These are phyloP conservation scores for Trematomus bernacchii DNA, from an alignment of 2,797 vertebrate genomes.

Conservation along the genomic window DNA sequence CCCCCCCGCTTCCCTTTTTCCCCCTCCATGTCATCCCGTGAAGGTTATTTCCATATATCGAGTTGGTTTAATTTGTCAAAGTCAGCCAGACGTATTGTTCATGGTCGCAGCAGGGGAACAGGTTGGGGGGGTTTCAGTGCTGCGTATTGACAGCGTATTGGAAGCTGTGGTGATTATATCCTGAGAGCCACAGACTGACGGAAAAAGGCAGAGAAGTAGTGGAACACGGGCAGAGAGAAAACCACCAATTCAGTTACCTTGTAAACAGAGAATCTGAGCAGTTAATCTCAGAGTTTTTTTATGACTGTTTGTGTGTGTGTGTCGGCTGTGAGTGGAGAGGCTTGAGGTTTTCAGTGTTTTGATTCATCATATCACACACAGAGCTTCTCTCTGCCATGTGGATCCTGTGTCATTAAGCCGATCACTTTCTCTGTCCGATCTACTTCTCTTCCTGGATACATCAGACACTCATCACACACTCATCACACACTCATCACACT, in stretches of 20 bases:
- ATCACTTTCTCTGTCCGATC: slow-evolving; percentile 49
- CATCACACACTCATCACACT: slow-evolving; percentile 7
- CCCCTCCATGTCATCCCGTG: slow-evolving; percentile 54
- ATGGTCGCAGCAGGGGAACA: slow-evolving; percentile 52
- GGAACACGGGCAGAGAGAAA: slow-evolving; percentile 29
- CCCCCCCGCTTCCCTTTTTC: not conserved
- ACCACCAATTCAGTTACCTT: slow-evolving; percentile 30
- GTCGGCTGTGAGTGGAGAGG: slow-evolving; percentile 35
- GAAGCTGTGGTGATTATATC: slow-evolving; percentile 35
- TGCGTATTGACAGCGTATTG: slow-evolving; percentile 50
- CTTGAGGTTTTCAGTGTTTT: slow-evolving; percentile 67
- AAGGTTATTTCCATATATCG: slow-evolving; percentile 83
- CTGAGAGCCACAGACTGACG: slow-evolving; percentile 25
- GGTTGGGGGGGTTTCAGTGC: slow-evolving; percentile 27
- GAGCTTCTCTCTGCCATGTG: slow-evolving; percentile 68
- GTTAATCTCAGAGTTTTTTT: slow-evolving; percentile 55
- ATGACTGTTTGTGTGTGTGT: slow-evolving; percentile 14
- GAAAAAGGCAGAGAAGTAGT: slow-evolving; percentile 25
- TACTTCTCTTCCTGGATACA: slow-evolving; percentile 41
- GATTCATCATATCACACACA: slow-evolving; percentile 72
- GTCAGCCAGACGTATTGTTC: slow-evolving; percentile 72
- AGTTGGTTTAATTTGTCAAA: slow-evolving; percentile 84
- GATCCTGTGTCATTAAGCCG: slow-evolving; percentile 77
- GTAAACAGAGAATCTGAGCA: slow-evolving; percentile 42
- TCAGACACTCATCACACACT: slow-evolving; percentile 3